Conservation (phyloP, 2,113 vertebrate genomes). For the Nettapus auritus region DNA sequence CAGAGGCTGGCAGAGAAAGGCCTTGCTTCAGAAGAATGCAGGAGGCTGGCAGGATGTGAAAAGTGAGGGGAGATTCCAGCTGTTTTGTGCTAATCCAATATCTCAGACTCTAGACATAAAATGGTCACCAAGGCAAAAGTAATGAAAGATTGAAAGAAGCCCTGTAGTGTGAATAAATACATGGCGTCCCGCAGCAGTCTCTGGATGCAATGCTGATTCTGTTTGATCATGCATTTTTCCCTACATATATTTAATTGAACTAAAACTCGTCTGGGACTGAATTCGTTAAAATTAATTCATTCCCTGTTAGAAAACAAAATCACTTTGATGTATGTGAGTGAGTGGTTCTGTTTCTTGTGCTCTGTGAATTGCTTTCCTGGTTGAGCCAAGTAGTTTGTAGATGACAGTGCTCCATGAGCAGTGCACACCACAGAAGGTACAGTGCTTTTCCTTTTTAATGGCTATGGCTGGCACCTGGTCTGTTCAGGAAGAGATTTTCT, state of each 20-base stretch:
- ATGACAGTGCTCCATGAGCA: not conserved
- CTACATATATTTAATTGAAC: not conserved
- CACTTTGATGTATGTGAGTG: not conserved
- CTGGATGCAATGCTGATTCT: not conserved
- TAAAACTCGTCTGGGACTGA: not conserved
- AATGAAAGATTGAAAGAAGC: not conserved
- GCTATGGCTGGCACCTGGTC: not conserved
- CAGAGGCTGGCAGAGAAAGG: not conserved
- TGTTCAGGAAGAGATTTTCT: not conserved
- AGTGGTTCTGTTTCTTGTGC: not conserved
- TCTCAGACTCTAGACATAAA: not conserved
- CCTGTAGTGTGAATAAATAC: not conserved
- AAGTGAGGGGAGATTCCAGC: not conserved
- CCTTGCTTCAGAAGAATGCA: not conserved
- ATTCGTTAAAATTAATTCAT: not conserved
- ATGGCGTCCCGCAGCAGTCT: not conserved
- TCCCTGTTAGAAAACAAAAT: not conserved
- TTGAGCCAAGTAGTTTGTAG: not conserved
- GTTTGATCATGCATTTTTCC: not conserved
- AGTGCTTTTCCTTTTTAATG: not conserved
- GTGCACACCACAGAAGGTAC: not conserved
- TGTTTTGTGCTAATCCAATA: not conserved
- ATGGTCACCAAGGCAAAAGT: not conserved
- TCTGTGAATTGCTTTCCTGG: not conserved
- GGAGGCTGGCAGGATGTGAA: not conserved